A percentile compares a stretch with the other conserved stretches of the same genome.
These are phyloP conservation scores for Fukomys damarensis DNA, from an alignment of 2,113 vertebrate genomes.

Conservation along the genomic window DNA sequence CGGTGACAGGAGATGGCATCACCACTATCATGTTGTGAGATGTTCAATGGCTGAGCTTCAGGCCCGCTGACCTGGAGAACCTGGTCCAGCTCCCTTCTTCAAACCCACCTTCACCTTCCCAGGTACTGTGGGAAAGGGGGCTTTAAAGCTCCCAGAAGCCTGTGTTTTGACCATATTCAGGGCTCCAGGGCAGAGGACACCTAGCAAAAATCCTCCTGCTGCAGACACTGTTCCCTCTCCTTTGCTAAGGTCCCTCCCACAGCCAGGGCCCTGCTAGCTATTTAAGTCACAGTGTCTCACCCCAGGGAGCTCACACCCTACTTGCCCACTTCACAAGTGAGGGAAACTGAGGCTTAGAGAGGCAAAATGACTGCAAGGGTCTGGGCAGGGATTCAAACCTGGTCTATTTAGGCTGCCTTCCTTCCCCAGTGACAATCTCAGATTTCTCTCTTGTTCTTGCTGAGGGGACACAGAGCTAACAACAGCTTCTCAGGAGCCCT, in stretches of 20 bases:
- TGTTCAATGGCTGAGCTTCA: not conserved
- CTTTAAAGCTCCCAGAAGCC: not conserved
- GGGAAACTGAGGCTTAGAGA: not conserved
- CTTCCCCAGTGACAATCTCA: not conserved
- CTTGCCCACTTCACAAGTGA: not conserved
- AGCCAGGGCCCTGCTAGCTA: not conserved
- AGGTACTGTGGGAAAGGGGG: not conserved
- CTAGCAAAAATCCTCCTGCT: not conserved
- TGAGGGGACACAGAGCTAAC: not conserved
- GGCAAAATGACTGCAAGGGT: not conserved
- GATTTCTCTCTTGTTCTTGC: not conserved
- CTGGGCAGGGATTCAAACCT: not conserved
- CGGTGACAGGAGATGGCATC: not conserved
- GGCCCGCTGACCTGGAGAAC: not conserved
- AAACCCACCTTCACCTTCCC: not conserved
- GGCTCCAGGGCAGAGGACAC: not conserved
- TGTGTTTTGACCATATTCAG: not conserved
- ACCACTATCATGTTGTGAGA: not conserved
- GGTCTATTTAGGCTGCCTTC: not conserved
- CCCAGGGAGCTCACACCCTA: not conserved
- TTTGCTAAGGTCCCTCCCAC: not conserved
- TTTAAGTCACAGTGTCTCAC: not conserved
- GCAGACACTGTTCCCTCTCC: not conserved
- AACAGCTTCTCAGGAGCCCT: not conserved
- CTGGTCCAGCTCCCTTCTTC: too few relatives aligned